A percentile compares a stretch with the other conserved stretches of the same genome.
These are phyloP conservation scores for Macquaria ambigua DNA, from an alignment of 2,113 vertebrate genomes.

Conservation along the genomic window DNA sequence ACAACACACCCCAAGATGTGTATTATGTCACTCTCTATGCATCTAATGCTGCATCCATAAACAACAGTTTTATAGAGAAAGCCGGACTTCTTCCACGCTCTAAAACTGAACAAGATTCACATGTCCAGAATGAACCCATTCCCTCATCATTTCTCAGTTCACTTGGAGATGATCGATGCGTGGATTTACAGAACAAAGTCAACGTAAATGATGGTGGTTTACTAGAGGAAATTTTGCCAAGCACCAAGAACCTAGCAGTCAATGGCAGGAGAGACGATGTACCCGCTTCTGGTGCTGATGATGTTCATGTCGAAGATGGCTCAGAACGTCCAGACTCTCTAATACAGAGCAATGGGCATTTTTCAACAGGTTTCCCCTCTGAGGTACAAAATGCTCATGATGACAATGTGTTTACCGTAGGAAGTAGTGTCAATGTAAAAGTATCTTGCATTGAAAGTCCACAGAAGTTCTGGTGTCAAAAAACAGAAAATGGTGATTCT, in stretches of 20 bases:
- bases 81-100: constrained; percentile 50
- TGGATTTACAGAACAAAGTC: constrained; percentile 17
- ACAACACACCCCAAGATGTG: constrained; percentile 81
- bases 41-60: constrained; percentile 82
- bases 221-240: not conserved
- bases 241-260: not conserved
- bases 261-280: not conserved
- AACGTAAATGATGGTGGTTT: not conserved
- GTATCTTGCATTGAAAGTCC: constrained; percentile 59
- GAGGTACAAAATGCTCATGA: constrained; percentile 4
- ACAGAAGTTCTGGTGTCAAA: constrained; percentile 71
- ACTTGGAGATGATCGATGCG: not conserved
- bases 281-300: not conserved
- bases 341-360: not conserved
- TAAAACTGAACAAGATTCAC: constrained; percentile 2
- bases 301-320: not conserved
- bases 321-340: constrained; percentile 4
- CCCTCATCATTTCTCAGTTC: not conserved
- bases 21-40: constrained; percentile 87
- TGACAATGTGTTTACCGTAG: constrained; percentile 23
- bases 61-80: constrained; percentile 80
- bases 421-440: constrained; percentile 47
- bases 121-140: constrained; percentile 3
- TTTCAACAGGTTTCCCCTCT: not conserved
- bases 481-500: constrained; percentile 18